These are phyloP conservation scores for Idris sp. DNA, from an alignment of 1,140 invertebrate species.

Conservation along the genomic window DNA sequence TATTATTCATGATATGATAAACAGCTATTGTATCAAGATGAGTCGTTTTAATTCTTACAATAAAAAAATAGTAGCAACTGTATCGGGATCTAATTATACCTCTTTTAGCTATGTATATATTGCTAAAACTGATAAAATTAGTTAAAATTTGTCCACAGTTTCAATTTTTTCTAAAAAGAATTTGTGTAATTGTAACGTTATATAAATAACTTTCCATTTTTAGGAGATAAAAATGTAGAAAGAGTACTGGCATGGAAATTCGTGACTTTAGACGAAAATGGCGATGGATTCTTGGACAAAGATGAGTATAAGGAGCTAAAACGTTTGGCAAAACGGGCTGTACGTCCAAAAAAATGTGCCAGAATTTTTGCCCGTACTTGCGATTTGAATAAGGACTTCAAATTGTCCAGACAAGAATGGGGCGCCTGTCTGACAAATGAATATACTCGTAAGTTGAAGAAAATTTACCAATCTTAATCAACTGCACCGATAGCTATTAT, in stretches of 20 bases:
- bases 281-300: slow-evolving; percentile 85
- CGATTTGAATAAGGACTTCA: slow-evolving; percentile 88
- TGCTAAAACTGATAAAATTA: no score
- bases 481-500: no score
- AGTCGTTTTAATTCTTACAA: no score
- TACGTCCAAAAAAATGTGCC: slow-evolving; percentile 92
- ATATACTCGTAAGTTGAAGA: slow-evolving; percentile 77
- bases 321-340: slow-evolving; percentile 89
- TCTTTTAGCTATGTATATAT: no score
- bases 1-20: slow-evolving; percentile 52
- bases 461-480: background rate
- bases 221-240: slow-evolving; percentile 74
- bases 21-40: slow-evolving; percentile 16
- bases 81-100: no score
- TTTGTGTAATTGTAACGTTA: no score
- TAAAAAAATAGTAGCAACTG: no score
- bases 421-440: slow-evolving; percentile 87
- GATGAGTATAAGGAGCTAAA: slow-evolving; percentile 89
- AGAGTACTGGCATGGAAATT: slow-evolving; percentile 93
- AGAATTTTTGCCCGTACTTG: slow-evolving; percentile 91
- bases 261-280: slow-evolving; percentile 86
- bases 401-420: slow-evolving; percentile 89
- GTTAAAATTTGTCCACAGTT: no score
- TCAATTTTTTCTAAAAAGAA: no score
- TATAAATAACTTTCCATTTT: background rate